Conservation (phyloP, 2,888 invertebrate species). For the Zonitis immaculata region DNA sequence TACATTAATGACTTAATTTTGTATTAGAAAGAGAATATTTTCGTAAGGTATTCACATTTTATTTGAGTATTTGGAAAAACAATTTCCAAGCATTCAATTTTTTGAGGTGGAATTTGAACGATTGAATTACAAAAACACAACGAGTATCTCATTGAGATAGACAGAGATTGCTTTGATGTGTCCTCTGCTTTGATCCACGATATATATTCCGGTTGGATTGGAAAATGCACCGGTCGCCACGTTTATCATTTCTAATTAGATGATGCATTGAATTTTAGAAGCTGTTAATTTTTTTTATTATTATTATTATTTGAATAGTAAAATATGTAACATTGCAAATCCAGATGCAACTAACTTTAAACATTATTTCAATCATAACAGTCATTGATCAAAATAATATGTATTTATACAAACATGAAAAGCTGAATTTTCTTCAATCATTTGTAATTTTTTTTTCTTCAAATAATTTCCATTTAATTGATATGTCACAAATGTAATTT, state of each 20-base stretch:
- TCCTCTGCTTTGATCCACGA: slow-evolving; percentile 25
- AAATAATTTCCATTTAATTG: not conserved
- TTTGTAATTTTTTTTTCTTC: not conserved
- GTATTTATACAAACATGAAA: slow-evolving; percentile 5
- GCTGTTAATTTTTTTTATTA: no score
- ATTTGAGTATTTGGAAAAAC: not conserved
- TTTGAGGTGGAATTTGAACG: slow-evolving; percentile 12
- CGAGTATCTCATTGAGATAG: slow-evolving; percentile 29
- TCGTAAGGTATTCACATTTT: not conserved
- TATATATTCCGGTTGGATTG: slow-evolving; percentile 25
- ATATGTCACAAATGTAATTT: not conserved
- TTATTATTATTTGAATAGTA: no score
- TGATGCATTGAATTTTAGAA: slow-evolving; percentile 30
- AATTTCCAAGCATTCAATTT: no score
- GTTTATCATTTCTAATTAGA: slow-evolving; percentile 31
- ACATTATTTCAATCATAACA: slow-evolving; percentile 6
- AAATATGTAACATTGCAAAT: slow-evolving; percentile 10
- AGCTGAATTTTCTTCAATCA: slow-evolving; percentile 3
- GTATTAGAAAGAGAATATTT: slow-evolving; percentile 18
- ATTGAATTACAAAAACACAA: slow-evolving; percentile 25
- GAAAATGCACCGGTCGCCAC: slow-evolving; percentile 24
- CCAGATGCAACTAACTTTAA: slow-evolving; percentile 15
- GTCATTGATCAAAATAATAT: slow-evolving; percentile 10
- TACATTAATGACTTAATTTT: slow-evolving; percentile 17
- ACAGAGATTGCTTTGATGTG: slow-evolving; percentile 32